These are phyloP conservation scores for Alloscopus bannaensis DNA, from an alignment of 2,888 invertebrate species.

Conservation along the genomic window DNA sequence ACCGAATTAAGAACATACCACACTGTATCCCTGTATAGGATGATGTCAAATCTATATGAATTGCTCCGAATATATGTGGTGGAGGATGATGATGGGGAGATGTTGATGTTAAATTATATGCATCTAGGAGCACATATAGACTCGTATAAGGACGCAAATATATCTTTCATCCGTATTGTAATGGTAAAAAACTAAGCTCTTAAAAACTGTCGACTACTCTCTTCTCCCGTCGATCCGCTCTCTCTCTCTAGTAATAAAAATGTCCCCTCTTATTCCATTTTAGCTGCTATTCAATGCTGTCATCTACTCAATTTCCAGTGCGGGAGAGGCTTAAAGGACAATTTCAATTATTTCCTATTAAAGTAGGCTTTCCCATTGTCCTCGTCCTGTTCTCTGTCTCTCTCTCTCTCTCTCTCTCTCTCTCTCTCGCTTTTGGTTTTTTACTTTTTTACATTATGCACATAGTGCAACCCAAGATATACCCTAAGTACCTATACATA, in stretches of 20 bases:
- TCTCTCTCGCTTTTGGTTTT: too few relatives aligned
- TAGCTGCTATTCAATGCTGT: conserved; percentile 35
- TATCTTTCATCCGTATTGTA: conserved; percentile 25
- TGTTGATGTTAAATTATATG: conserved; percentile 39
- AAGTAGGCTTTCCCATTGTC: conserved; percentile 67
- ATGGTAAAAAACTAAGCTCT: conserved; percentile 60
- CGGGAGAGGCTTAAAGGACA: conserved; percentile 69
- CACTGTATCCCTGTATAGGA: not conserved
- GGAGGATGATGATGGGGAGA: conserved; percentile 11
- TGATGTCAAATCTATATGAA: not conserved
- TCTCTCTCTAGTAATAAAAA: conserved; percentile 58
- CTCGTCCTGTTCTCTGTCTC: conserved; percentile 48
- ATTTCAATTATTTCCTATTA: conserved; percentile 71
- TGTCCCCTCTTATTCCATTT: conserved; percentile 54
- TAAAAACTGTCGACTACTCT: conserved; percentile 53
- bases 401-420: conserved; percentile 8
- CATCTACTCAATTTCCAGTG: conserved; percentile 58
- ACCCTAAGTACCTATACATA: conserved; percentile 22
- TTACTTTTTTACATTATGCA: conserved; percentile 18
- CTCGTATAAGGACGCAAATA: conserved; percentile 8
- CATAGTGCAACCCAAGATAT: too few relatives aligned
- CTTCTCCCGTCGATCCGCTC: conserved; percentile 43
- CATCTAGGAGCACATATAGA: too few relatives aligned
- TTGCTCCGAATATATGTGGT: conserved; percentile 15
- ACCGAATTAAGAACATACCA: not conserved